Evolutionary conservation across 92 coral and sea anemone genomes (phyloP).

Genomic region (Galaxea fascicularis): DNA sequence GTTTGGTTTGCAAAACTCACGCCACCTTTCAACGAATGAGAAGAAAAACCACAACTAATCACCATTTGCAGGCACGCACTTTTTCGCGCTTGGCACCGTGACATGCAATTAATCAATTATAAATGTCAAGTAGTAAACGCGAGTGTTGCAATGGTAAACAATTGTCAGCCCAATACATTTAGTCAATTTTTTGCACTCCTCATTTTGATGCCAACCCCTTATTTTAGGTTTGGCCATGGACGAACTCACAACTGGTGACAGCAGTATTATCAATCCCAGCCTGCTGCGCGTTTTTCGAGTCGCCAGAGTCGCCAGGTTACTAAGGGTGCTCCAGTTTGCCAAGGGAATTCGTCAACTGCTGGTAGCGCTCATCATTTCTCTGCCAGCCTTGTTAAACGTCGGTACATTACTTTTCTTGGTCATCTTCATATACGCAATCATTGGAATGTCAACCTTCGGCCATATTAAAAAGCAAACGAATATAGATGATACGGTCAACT

Average conservation of each 20-base stretch:
- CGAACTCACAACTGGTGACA: constrained; percentile 67
- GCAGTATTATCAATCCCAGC: constrained; percentile 80
- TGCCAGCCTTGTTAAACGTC: constrained; percentile 93
- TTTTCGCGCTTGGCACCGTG: no score
- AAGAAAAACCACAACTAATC: no score
- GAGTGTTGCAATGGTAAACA: no score
- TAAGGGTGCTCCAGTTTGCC: constrained; percentile 92
- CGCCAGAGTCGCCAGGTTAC: constrained; percentile 89
- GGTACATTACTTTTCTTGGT: constrained; percentile 92
- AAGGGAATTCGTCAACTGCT: constrained; percentile 95
- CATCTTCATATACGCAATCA: constrained; percentile 91
- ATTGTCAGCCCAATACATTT: background rate
- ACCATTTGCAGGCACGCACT: no score
- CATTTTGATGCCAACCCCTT: background rate
- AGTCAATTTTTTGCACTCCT: background rate
- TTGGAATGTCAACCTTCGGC: constrained; percentile 96
- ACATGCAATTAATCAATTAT: no score
- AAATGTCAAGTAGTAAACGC: no score
- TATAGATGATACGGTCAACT: constrained; percentile 91
- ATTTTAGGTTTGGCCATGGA: constrained; percentile 84
- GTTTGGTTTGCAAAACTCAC: no score
- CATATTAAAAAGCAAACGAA: constrained; percentile 87
- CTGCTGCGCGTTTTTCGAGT: constrained; percentile 92
- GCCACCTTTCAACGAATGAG: no score
- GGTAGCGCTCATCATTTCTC: constrained; percentile 88